Conservation (phyloP, 2,797 vertebrate genomes). For the Rhabdomys pumilio region DNA sequence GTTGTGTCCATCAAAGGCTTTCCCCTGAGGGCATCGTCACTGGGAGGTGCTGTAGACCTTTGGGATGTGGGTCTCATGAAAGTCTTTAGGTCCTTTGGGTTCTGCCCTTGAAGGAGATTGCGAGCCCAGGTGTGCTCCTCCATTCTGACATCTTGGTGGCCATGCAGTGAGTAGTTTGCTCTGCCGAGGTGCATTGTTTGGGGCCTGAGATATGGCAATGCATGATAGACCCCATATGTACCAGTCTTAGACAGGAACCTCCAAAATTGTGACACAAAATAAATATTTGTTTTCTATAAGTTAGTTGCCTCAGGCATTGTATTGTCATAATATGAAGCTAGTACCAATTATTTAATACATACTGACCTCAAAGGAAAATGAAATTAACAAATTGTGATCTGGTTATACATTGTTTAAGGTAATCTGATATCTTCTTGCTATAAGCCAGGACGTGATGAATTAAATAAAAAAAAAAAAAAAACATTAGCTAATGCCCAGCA, state of each 20-base stretch:
- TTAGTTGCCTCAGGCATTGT: background rate
- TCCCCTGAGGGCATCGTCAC: background rate
- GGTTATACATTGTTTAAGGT: background rate
- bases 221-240: background rate
- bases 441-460: background rate
- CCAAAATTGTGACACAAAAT: background rate
- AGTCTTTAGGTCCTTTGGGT: background rate
- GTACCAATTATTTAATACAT: background rate
- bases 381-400: constrained; percentile 37
- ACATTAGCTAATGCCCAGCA: background rate
- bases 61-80: background rate
- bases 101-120: background rate
- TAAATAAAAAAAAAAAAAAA: background rate
- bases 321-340: background rate
- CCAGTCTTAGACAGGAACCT: background rate
- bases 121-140: background rate
- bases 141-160: too few species aligned
- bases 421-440: background rate
- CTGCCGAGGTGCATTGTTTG: too few species aligned
- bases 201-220: background rate
- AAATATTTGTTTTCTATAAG: background rate
- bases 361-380: constrained; percentile 37
- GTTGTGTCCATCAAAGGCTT: background rate
- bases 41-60: too few species aligned
- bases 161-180: background rate